phyloP scores from a whole-genome alignment of 2,888 invertebrate species.

The Mythimna impura region DNA sequence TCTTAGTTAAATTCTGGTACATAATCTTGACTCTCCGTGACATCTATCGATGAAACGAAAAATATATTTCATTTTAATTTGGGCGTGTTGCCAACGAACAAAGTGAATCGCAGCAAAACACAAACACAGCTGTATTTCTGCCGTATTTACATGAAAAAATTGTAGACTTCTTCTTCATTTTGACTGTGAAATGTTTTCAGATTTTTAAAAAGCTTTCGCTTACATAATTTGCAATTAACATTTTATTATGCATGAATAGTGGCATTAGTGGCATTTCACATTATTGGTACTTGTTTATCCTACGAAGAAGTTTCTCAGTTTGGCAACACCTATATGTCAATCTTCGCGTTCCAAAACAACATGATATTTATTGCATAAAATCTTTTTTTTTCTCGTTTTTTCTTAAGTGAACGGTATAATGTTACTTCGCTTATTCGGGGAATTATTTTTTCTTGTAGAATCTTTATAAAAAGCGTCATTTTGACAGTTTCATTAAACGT shows the following conservation, averaged over 20 bases:
- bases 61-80: not conserved
- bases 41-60: slow-evolving; percentile 11
- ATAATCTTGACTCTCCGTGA: not conserved
- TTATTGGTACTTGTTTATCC: no score
- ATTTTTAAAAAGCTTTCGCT: not conserved
- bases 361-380: not conserved
- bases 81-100: not conserved
- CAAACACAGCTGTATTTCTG: not conserved
- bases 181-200: not conserved
- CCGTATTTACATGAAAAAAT: not conserved
- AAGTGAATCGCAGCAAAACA: no score
- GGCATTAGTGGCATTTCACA: no score
- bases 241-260: not conserved
- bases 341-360: no score
- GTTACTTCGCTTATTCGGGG: not conserved
- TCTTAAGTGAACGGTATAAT: not conserved
- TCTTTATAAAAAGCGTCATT: not conserved
- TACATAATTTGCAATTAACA: not conserved
- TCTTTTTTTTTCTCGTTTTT: not conserved
- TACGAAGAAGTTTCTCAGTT: not conserved
- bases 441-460: not conserved
- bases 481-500: slow-evolving; percentile 3
- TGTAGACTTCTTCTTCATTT: no score
- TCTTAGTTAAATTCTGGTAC: no score
- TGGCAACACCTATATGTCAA: slow-evolving; percentile 19